These are phyloP conservation scores for Nothobranchius kuhntae DNA, from an alignment of 2,113 vertebrate species.

Conservation along the genomic window DNA sequence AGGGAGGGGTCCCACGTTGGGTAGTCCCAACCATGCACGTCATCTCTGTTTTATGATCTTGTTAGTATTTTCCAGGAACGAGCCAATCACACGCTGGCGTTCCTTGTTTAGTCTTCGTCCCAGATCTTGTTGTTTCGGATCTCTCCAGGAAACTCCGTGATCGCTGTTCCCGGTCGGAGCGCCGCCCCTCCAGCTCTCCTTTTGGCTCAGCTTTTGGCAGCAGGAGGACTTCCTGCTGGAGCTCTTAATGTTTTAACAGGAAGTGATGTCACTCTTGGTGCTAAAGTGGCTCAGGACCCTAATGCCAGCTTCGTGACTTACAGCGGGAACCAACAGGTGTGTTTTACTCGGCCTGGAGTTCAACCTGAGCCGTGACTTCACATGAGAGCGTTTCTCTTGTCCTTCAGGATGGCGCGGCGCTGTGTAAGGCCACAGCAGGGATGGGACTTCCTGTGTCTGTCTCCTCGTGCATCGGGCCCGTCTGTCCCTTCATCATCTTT, in stretches of 20 bases:
- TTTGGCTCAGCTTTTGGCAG: slow-evolving; percentile 72
- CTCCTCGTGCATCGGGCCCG: slow-evolving; percentile 57
- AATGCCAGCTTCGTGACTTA: slow-evolving; percentile 65
- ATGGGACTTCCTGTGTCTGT: slow-evolving; percentile 63
- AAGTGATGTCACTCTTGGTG: slow-evolving; percentile 51
- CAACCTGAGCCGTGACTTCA: too few relatives aligned
- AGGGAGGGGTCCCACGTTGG: too few relatives aligned
- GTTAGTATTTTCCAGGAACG: too few relatives aligned
- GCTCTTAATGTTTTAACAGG: slow-evolving; percentile 76
- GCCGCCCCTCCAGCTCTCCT: slow-evolving; percentile 66
- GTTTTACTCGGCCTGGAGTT: not conserved
- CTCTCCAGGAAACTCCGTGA: slow-evolving; percentile 76
- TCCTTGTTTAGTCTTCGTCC: too few relatives aligned
- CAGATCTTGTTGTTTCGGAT: fast-evolving
- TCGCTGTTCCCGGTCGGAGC: slow-evolving; percentile 64
- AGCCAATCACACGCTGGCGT: too few relatives aligned
- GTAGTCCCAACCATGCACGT: too few relatives aligned
- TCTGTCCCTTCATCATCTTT: slow-evolving; percentile 79
- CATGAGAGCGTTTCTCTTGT: not conserved
- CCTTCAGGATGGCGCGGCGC: slow-evolving; percentile 54
- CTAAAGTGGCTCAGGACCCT: slow-evolving; percentile 60
- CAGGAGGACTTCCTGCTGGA: slow-evolving; percentile 75
- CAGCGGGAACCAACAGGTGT: slow-evolving; percentile 75
- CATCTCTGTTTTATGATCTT: too few relatives aligned
- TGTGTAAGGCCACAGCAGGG: slow-evolving; percentile 61